Evolutionary conservation across 2,888 invertebrate genomes (phyloP), one percentile per base, ranked within the genome.

Genomic region (Ormyrus labotus): DNA sequence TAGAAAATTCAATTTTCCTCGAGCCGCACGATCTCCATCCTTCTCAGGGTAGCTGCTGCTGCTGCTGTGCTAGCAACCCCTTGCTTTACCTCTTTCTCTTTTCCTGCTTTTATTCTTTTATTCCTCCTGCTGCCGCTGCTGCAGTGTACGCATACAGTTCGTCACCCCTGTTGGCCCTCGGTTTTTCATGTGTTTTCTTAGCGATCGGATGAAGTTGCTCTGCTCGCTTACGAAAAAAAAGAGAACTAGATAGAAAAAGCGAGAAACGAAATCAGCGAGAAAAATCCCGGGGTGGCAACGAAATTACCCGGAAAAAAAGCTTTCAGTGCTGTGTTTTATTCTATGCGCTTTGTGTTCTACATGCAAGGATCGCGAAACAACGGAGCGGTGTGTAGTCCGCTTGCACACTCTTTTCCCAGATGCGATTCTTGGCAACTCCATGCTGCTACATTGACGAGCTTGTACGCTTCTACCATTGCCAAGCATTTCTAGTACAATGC

Each of bases 261-360:
- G n/a, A 53, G 6, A 13, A 13, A 11, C 47, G 34, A 61, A 75
- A 75, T 75, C 67, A 61, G 61, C 67, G 51, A 8, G 53, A 6
- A 11, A 68, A 47, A 68, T 53, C 50, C 3, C 60, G 6, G 53
- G 34, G 34, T 34, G 19, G 53, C 53, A 68, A 68, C 68, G 61
- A 76, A 76, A 76, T 76, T 76, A 68, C 53, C 68, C 60, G 65
- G 74, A 67, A 61, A 72, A 53, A 74, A 68, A 68, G 75, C 68
- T 76, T 53, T 76, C 60, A 45, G 53, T 19, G 58, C 48, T 11
- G 57, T 47, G 57, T 57, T 9, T 10, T n/a, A n/a, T n/a, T 10
- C 34, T 34, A 34, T 6, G 13, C 65, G 48, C 6, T 34, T 19
- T 47, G 19, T 6, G 58, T 19, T 70, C 11, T 55, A 34, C 50